These are phyloP conservation scores for Cephus rjabovi DNA, from an alignment of 2,888 invertebrate genomes.

Conservation along the genomic window DNA sequence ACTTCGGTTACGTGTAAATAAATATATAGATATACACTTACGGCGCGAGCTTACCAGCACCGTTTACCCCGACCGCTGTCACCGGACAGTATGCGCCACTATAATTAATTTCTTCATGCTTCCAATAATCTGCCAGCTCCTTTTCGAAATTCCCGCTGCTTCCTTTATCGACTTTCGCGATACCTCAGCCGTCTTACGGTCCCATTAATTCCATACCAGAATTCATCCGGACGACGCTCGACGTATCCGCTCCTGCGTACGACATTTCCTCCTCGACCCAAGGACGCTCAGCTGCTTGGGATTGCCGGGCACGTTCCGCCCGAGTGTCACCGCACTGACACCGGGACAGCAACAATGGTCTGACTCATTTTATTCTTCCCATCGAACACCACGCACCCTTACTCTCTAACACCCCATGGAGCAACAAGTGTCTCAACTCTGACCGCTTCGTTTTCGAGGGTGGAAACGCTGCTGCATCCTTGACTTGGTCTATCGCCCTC, in stretches of 20 bases:
- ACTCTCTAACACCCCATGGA: slow-evolving; percentile 24
- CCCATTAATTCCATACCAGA: neutral
- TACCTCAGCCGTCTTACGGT: neutral
- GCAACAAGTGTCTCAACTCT: slow-evolving; percentile 41
- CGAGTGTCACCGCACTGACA: neutral
- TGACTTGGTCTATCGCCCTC: neutral
- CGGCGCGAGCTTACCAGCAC: neutral
- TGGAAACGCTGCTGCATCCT: slow-evolving; percentile 10
- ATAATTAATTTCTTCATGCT: neutral
- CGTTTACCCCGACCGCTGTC: neutral
- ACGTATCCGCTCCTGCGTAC: neutral
- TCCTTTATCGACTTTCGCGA: neutral
- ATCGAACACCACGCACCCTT: slow-evolving; percentile 2
- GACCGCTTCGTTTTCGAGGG: slow-evolving; percentile 37
- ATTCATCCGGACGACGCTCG: neutral
- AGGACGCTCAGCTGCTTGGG: neutral
- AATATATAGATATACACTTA: neutral
- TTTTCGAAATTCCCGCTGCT: neutral
- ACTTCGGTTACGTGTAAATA: neutral
- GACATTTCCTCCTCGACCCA: neutral
- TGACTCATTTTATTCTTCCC: slow-evolving; percentile 21
- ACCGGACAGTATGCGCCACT: neutral
- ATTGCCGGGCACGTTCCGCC: neutral
- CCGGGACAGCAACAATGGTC: slow-evolving; percentile 18
- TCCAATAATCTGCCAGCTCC: neutral